These are phyloP conservation scores for Papilio elwesi DNA, from an alignment of 2,888 invertebrate genomes.

Conservation along the genomic window DNA sequence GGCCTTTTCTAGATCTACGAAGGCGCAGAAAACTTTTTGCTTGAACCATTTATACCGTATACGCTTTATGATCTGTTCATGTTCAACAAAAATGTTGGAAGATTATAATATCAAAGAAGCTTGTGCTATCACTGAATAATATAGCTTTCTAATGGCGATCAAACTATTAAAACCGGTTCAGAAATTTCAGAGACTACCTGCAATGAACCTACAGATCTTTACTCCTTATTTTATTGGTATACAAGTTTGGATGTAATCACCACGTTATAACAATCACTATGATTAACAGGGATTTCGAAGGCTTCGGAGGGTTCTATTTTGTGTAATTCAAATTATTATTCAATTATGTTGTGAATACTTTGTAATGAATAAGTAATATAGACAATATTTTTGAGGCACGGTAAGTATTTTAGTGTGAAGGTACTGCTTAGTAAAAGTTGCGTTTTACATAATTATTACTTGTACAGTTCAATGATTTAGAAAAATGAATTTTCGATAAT, in stretches of 20 bases:
- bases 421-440: neutral
- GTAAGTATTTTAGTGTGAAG: conserved; percentile 5
- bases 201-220: neutral
- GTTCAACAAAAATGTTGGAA: too few species aligned
- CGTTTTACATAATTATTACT: neutral
- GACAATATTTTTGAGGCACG: neutral
- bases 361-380: neutral
- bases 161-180: neutral
- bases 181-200: neutral
- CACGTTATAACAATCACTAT: conserved; percentile 3
- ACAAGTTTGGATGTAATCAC: neutral
- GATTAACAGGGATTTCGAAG: conserved; percentile 5
- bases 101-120: too few species aligned
- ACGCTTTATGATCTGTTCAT: too few species aligned
- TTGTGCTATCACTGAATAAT: too few species aligned
- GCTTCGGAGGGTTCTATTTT: conserved; percentile 13
- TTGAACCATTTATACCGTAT: too few species aligned
- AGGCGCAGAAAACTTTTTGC: too few species aligned
- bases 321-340: conserved; percentile 1
- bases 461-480: neutral
- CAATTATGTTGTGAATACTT: neutral
- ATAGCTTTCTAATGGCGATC: neutral
- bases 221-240: neutral
- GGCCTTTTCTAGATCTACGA: too few species aligned
- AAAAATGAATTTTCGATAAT: conserved; percentile 1